Conservation (phyloP, 2,113 vertebrate species). For the Salvelinus alpinus region DNA sequence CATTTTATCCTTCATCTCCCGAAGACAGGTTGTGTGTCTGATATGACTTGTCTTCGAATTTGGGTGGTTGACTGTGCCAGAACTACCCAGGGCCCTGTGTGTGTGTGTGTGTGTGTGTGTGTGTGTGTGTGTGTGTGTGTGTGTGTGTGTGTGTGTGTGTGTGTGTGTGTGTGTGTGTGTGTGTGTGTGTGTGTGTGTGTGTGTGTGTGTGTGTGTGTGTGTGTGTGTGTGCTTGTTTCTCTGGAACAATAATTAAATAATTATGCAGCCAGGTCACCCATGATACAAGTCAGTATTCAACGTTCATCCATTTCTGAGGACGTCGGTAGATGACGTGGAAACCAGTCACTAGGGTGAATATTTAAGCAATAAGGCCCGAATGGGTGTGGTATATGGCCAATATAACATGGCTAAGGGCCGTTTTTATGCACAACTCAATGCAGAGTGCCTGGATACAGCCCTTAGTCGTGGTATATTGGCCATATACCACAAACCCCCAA, state of each 20-base stretch:
- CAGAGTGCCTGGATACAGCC: too few species aligned
- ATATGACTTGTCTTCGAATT: constrained; percentile 88
- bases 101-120: constrained; percentile 25
- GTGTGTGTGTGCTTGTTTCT: constrained; percentile 33
- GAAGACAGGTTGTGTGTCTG: constrained; percentile 80
- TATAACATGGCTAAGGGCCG: too few species aligned
- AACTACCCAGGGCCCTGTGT: constrained; percentile 69
- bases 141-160: constrained; percentile 9
- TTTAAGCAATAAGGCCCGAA: too few species aligned
- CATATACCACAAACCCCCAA: too few species aligned
- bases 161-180: constrained; percentile 18
- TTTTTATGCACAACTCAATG: too few species aligned
- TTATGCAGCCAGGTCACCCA: constrained; percentile 40
- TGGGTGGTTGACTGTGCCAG: constrained; percentile 70
- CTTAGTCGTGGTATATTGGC: too few species aligned
- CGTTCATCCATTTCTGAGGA: too few species aligned
- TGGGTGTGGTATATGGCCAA: too few species aligned
- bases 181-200: constrained; percentile 28
- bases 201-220: too few species aligned
- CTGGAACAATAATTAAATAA: constrained; percentile 70
- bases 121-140: constrained; percentile 30
- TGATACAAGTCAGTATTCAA: too few species aligned
- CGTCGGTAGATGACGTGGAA: too few species aligned
- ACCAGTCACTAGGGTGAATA: too few species aligned
- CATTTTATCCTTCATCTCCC: constrained; percentile 55